Evolutionary conservation across 2,113 vertebrate species (phyloP).

Genomic region (Amphilophus citrinellus): DNA sequence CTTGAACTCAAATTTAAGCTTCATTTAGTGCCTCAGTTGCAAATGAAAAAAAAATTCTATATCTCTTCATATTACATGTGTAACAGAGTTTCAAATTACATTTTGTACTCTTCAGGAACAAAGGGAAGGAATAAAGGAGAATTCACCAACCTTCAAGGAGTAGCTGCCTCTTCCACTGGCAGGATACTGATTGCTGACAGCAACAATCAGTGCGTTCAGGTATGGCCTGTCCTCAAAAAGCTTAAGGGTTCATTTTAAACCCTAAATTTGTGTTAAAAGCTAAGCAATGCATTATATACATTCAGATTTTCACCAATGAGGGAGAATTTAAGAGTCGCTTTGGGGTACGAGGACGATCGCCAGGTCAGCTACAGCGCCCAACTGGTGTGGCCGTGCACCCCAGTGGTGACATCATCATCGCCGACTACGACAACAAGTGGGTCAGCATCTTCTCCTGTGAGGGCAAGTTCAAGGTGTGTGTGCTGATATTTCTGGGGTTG

Average conservation of each 20-base stretch:
- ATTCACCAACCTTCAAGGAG: constrained; percentile 98
- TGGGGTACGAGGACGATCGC: constrained; percentile 93
- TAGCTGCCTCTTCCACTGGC: constrained; percentile 90
- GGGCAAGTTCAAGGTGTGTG: constrained; percentile 96
- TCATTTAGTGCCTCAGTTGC: background rate
- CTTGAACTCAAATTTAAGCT: too few relatives aligned
- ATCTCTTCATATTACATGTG: background rate
- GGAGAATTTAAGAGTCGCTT: constrained; percentile 97
- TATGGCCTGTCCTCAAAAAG: constrained; percentile 52
- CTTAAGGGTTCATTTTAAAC: background rate
- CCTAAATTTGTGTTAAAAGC: background rate
- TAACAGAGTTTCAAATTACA: background rate
- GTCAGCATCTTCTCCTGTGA: constrained; percentile 98
- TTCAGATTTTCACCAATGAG: constrained; percentile 94
- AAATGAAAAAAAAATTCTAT: background rate
- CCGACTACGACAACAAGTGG: constrained; percentile 99
- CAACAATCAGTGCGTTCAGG: constrained; percentile 99
- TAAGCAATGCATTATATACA: rapidly evolving
- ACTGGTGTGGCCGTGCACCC: constrained; percentile 97
- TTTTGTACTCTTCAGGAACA: constrained; percentile 82
- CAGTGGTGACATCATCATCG: constrained; percentile 96
- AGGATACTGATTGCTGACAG: constrained; percentile 97
- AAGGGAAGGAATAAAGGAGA: constrained; percentile 99
- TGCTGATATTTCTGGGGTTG: background rate
- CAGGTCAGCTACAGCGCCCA: constrained; percentile 94